phyloP scores from a whole-genome alignment of 2,113 vertebrate genomes.

The Pantherophis guttatus region DNA sequence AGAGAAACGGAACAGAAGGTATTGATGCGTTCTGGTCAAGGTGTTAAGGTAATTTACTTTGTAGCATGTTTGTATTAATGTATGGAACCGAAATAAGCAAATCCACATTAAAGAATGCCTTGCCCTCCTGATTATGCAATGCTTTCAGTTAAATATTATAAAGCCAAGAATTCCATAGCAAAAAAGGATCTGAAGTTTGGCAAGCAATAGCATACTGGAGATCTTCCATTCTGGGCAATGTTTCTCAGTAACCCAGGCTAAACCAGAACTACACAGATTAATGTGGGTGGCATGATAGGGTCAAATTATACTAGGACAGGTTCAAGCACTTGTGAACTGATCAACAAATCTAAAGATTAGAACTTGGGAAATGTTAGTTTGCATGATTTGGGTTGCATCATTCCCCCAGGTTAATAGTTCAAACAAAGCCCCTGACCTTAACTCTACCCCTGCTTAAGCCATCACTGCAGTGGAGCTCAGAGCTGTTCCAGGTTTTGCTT shows the following conservation, averaged over 20 bases:
- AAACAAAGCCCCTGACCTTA: slow-evolving; percentile 84
- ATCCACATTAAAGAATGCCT: neutral
- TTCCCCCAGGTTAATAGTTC: slow-evolving; percentile 72
- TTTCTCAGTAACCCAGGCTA: slow-evolving; percentile 30
- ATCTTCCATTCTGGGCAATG: neutral
- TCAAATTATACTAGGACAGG: slow-evolving; percentile 26
- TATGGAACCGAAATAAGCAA: neutral
- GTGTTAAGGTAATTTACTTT: neutral
- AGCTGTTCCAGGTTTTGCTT: slow-evolving; percentile 77
- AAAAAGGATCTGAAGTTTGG: neutral
- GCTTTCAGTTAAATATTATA: neutral
- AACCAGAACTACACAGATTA: slow-evolving; percentile 27
- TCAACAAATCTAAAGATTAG: slow-evolving; percentile 41
- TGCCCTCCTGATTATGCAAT: neutral
- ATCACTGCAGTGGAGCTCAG: slow-evolving; percentile 73
- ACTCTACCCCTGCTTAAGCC: slow-evolving; percentile 79
- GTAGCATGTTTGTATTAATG: neutral
- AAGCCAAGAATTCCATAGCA: neutral
- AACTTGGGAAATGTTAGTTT: slow-evolving; percentile 70
- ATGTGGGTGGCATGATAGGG: slow-evolving; percentile 23
- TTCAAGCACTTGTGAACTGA: slow-evolving; percentile 35
- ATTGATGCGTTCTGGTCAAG: neutral
- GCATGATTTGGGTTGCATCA: slow-evolving; percentile 62
- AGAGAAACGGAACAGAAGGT: neutral
- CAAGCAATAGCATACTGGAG: neutral